These are phyloP conservation scores for Condylostylus longicornis DNA, from an alignment of 1,140 invertebrate genomes.

Conservation along the genomic window DNA sequence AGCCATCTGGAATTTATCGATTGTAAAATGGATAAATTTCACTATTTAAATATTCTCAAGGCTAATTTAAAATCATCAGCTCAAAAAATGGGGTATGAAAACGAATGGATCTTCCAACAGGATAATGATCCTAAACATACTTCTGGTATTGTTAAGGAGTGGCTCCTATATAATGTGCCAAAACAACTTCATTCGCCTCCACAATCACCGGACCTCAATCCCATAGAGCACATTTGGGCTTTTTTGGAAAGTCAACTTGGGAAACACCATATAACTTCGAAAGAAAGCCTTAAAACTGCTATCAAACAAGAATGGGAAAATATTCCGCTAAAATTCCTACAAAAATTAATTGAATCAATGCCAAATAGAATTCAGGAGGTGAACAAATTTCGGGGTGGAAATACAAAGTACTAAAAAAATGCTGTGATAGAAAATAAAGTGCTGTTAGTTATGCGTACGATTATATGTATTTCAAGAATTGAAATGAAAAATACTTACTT, in stretches of 20 bases:
- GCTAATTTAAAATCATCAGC: constrained; percentile 10
- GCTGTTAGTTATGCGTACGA: too few species aligned
- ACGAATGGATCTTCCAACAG: constrained; percentile 5
- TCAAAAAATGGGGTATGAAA: constrained; percentile 7
- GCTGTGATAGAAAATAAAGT: too few species aligned
- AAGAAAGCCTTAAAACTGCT: constrained; percentile 5
- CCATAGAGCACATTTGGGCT: constrained; percentile 11
- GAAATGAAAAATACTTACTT: too few species aligned
- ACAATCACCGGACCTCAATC: constrained; percentile 15
- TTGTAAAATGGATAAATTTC: constrained; percentile 9
- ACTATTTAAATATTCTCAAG: constrained; percentile 13
- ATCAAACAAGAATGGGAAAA: constrained; percentile 12
- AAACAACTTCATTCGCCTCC: constrained; percentile 16
- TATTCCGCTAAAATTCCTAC: constrained; percentile 7
- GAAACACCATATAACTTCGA: neutral
- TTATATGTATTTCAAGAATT: too few species aligned
- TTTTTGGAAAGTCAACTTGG: constrained; percentile 12
- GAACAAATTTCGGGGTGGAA: too few species aligned
- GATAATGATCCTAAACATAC: constrained; percentile 19
- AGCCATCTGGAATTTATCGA: constrained; percentile 15
- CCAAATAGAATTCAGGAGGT: constrained; percentile 10
- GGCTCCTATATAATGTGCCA: constrained; percentile 9
- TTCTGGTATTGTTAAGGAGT: constrained; percentile 11
- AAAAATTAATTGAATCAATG: constrained; percentile 7
- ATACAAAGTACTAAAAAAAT: too few species aligned